Evolutionary conservation across 2,113 vertebrate genomes (phyloP).

Genomic region (Carassius carassius): DNA sequence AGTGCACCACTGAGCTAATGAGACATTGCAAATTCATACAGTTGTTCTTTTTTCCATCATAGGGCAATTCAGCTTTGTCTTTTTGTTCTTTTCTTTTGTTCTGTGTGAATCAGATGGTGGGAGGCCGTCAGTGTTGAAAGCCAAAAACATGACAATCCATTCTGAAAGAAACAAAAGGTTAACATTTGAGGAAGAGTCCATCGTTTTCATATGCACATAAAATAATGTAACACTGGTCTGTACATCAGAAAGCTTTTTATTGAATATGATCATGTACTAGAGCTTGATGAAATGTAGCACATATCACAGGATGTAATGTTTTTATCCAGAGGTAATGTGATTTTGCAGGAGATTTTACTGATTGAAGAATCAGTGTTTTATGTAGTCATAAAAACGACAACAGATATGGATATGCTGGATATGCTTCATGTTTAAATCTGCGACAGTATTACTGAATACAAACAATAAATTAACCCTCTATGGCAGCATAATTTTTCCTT

Average conservation of each 20-base stretch:
- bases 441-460: not conserved
- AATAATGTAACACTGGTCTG: not conserved
- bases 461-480: not conserved
- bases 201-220: not conserved
- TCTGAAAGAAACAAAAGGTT: constrained; percentile 6
- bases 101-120: not conserved
- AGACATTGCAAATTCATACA: constrained; percentile 12
- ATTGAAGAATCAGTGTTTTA: not conserved
- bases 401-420: not conserved
- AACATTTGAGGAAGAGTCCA: not conserved
- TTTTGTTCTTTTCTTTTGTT: constrained; percentile 12
- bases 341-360: not conserved
- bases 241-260: constrained; percentile 28
- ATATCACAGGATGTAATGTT: not conserved
- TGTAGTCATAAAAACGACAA: constrained; percentile 6
- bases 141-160: not conserved
- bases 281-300: constrained; percentile 5
- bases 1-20: constrained; percentile 37
- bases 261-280: constrained; percentile 1
- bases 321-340: not conserved
- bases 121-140: constrained; percentile 13
- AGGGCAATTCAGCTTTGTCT: not conserved
- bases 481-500: not conserved
- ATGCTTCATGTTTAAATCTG: not conserved
- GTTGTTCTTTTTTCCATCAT: not conserved